phyloP scores from a whole-genome alignment of 1,140 invertebrate species.

The Mycetomoellerius zeteki region DNA sequence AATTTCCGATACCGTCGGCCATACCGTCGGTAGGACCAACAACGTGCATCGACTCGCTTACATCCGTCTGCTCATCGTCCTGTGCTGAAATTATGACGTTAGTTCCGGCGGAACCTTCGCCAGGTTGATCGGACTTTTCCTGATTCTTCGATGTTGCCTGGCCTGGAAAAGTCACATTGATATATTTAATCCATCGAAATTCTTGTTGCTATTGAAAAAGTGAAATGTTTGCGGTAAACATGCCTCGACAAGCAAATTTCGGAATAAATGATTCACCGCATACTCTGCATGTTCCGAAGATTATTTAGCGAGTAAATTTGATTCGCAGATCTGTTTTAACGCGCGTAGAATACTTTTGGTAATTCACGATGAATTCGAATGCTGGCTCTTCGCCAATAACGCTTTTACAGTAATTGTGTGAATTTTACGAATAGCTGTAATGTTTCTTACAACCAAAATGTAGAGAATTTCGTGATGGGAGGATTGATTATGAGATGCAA shows the following conservation, averaged over 20 bases:
- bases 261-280: neutral
- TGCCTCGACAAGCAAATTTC: neutral
- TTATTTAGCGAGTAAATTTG: neutral
- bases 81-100: conserved; percentile 49
- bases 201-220: neutral
- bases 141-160: conserved; percentile 71
- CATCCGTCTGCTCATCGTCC: conserved; percentile 31
- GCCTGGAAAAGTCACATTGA: conserved; percentile 48
- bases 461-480: neutral
- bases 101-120: conserved; percentile 66
- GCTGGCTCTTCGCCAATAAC: neutral
- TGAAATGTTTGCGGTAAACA: conserved; percentile 22
- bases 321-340: neutral
- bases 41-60: conserved; percentile 46
- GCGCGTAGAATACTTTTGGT: neutral
- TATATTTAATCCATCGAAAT: conserved; percentile 20
- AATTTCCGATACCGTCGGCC: conserved; percentile 66
- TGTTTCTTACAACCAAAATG: neutral
- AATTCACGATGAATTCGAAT: neutral
- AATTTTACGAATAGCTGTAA: neutral
- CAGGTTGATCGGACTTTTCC: conserved; percentile 71
- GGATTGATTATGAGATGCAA: neutral
- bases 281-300: neutral
- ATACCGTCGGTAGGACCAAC: conserved; percentile 64
- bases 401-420: neutral